Evolutionary conservation across 1,140 invertebrate species (phyloP), one percentile per base, ranked within the genome.

Genomic region (Brachystomella parvula): DNA sequence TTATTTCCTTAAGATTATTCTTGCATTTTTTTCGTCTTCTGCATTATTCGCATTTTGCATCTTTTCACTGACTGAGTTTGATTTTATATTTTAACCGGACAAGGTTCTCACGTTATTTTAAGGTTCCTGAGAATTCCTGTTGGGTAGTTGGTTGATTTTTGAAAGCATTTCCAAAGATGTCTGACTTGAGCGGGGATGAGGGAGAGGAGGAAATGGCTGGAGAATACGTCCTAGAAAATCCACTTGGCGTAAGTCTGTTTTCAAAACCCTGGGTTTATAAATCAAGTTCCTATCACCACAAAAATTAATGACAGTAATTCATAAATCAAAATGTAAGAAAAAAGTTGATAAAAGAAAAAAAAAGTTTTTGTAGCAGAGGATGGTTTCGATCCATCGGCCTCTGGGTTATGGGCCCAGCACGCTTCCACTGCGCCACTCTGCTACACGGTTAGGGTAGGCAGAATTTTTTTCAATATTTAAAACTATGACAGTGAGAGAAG

Each of bases 351-450:
- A 44, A 44, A 44, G n/a, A 3, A 15, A 53, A 53, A 53, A 28
- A 59, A 59, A 59, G 30, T 29, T 49, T 59, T 58, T 32, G 74
- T 90, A 91, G 88, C 89, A 92, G 88, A 89, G 86, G 87, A 87
- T 90, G 86, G 89, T 91, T 92, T 92, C 88, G 89, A 92, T 92
- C 89, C 87, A 89, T 88, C 87, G 89, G 92, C 89, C 89, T 92
- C 88, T 92, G 89, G 87, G 87, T 89, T 89, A 89, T 89, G 87
- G 86, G 86, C 87, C 86, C 87, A 89, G 87, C 87, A 88, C 87
- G 87, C 88, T 89, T 88, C 88, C 87, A 90, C 87, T 87, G 87
- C 87, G 87, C 67, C 63, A 89, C 87, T 87, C 86, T 89, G 87
- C 88, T 89, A 60, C 58, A 17, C 3, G 9, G 6, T 9, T 15